Conservation (phyloP, 2,113 vertebrate species). For the Etia nguti region DNA sequence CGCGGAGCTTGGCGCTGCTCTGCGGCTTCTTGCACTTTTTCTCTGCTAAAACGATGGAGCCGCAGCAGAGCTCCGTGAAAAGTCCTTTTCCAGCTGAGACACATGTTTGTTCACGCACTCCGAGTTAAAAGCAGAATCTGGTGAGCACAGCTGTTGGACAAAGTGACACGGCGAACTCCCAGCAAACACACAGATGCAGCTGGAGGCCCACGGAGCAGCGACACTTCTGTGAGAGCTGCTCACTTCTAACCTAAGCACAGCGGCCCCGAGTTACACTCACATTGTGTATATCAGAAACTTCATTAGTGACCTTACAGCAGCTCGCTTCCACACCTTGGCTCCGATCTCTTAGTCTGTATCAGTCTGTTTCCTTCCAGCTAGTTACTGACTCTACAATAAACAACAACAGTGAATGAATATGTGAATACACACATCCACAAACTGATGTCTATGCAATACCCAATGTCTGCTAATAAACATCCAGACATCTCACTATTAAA, state of each 20-base stretch:
- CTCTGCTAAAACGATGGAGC: neutral
- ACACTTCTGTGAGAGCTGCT: neutral
- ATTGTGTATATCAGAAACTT: neutral
- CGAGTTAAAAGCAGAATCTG: neutral
- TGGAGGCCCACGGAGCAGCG: neutral
- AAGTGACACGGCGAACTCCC: neutral
- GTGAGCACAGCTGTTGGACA: accelerated
- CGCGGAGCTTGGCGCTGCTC: neutral
- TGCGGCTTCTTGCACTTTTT: neutral
- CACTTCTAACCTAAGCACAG: too few species aligned
- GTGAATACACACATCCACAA: too few species aligned
- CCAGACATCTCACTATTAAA: too few species aligned
- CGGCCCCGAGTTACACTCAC: neutral
- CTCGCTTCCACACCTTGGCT: too few species aligned
- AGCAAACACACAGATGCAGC: conserved; percentile 10
- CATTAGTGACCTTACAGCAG: too few species aligned
- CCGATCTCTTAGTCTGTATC: too few species aligned
- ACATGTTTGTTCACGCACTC: neutral
- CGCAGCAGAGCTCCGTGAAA: neutral
- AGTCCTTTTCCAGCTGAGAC: neutral
- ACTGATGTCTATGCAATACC: too few species aligned
- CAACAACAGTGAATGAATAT: too few species aligned
- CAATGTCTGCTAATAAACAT: too few species aligned
- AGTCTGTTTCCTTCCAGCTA: too few species aligned
- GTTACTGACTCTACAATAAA: too few species aligned